Evolutionary conservation across 2,888 invertebrate genomes (phyloP), one percentile per base, ranked within the genome.

Genomic region (Ennomos fuscantarius): DNA sequence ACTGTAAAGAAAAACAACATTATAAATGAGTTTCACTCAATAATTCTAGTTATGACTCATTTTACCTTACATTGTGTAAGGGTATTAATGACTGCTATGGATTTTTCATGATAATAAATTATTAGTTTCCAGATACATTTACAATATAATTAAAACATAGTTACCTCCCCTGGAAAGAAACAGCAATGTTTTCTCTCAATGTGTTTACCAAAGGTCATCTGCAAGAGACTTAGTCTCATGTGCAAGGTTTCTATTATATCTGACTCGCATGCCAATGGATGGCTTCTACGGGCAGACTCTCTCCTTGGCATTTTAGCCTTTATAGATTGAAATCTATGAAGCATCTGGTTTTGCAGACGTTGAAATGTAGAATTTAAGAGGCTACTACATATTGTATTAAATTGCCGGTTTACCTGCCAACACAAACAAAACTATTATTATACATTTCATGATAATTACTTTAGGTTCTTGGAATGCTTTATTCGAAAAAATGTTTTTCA

Each of bases 131-230:
- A 15, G 15, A 15, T 1, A 15, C n/a, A n/a, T 47, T 36, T 33
- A 54, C 10, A 9, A 15, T 8, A 31, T 36, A 54, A 44, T 50
- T 58, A 39, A 51, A 45, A 39, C 12, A 35, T 59, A 83, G 86
- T 93, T 92, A 97, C 97, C 93, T 97, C 97, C 85, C 98, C 98
- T 44, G 98, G 97, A 80, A 98, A 98, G 87, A 98, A 98, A 88
- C 98, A 98, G 82, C 97, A 97, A 79, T 98, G 96, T 80, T 96
- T 97, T 73, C 97, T 94, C 83, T 98, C 98, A 80, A 98, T 98
- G 83, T 98, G 98, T 88, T 98, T 98, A 49, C 97, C 97, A 91
- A 98, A 97, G 13, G 97, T 96, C 98, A 98, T 98, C 87, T 97
- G 97, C 62, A 98, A 92, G 55, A 98, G 90, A 51, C 97, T 97